A percentile compares a stretch with the other conserved stretches of the same genome.
Evolutionary conservation across 1,140 invertebrate genomes (phyloP).

Genomic region (Procambarus virginalis): DNA sequence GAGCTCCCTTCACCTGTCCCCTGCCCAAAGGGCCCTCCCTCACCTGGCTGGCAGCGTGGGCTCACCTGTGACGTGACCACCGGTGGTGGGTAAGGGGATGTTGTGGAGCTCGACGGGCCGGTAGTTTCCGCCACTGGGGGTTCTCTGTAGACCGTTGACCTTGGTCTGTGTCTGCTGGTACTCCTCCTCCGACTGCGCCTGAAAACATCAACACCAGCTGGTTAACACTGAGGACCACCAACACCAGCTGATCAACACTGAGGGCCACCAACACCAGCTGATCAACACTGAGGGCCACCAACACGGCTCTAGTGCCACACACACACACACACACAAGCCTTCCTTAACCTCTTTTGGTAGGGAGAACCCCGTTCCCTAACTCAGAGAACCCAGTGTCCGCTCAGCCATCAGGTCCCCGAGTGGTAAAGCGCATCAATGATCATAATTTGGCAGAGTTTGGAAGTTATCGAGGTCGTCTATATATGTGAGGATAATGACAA

Average conservation of each 20-base stretch:
- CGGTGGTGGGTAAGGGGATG: slow-evolving; percentile 83
- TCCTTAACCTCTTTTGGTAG: too few relatives aligned
- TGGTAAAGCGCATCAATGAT: too few relatives aligned
- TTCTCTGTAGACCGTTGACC: slow-evolving; percentile 67
- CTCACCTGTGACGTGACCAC: slow-evolving; percentile 83
- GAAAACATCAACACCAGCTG: neutral
- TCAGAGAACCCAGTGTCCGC: too few relatives aligned
- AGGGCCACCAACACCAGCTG: too few relatives aligned
- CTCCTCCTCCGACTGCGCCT: slow-evolving; percentile 74
- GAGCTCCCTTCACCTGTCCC: neutral
- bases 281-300: too few relatives aligned
- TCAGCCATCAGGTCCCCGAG: too few relatives aligned
- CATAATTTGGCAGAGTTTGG: too few relatives aligned
- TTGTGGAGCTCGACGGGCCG: slow-evolving; percentile 81
- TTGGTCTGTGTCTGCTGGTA: slow-evolving; percentile 71
- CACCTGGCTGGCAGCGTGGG: neutral
- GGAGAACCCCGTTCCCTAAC: too few relatives aligned
- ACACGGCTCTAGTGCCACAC: too few relatives aligned
- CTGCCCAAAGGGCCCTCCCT: neutral
- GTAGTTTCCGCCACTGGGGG: slow-evolving; percentile 74
- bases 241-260: neutral
- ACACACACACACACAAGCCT: too few relatives aligned
- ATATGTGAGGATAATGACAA: too few relatives aligned
- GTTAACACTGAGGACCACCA: neutral
- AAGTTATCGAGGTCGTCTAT: too few relatives aligned